A percentile compares a stretch with the other conserved stretches of the same genome.
Evolutionary conservation across 2,113 vertebrate species (phyloP).

Genomic region (Uria lomvia): DNA sequence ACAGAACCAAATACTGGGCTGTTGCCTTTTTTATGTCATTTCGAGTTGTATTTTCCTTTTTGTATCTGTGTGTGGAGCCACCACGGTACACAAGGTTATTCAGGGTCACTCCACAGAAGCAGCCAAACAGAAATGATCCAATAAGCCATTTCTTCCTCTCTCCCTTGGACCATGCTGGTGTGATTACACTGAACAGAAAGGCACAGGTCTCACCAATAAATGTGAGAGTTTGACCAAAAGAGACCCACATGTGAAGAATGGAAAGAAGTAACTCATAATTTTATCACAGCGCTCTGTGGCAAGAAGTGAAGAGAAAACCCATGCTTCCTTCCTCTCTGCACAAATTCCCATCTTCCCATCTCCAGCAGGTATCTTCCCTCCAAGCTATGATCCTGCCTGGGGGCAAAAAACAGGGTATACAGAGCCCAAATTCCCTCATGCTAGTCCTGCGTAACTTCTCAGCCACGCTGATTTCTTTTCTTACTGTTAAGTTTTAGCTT

Average conservation of each 20-base stretch:
- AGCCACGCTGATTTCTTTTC: background rate
- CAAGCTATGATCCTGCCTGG: background rate
- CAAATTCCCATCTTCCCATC: background rate
- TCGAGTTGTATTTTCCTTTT: background rate
- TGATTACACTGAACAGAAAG: background rate
- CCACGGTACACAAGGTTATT: background rate
- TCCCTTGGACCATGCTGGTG: background rate
- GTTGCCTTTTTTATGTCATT: constrained; percentile 12
- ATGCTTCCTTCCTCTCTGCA: constrained; percentile 4
- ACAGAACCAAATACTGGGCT: constrained; percentile 25
- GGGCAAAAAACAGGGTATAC: background rate
- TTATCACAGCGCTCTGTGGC: background rate
- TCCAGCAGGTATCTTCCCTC: background rate
- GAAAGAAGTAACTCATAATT: background rate
- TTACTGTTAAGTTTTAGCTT: background rate
- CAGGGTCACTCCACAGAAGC: background rate
- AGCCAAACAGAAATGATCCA: constrained; percentile 35
- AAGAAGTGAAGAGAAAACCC: constrained; percentile 25
- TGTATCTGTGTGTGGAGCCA: background rate
- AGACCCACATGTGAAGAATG: background rate
- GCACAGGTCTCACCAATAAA: background rate
- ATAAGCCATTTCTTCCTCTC: background rate
- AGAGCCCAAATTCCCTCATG: background rate
- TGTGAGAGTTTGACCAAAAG: background rate
- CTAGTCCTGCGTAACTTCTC: background rate